Base-by-base conservation (phyloP, 2,797 vertebrate genomes). In the Carapus acus region DNA sequence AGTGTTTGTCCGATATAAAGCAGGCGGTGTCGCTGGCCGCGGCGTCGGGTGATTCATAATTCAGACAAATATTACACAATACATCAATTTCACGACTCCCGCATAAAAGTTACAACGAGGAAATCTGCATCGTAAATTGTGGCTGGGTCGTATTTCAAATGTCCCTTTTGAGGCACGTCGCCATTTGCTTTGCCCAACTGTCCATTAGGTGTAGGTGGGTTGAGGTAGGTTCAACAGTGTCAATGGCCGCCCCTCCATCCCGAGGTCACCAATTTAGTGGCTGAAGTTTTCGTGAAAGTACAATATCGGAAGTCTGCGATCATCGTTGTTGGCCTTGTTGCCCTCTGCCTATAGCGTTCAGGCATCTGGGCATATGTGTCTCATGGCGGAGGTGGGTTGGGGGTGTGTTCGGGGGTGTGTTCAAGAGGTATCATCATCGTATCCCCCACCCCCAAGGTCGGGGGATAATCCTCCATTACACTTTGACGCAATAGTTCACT, bases 41-140 rank as follows among this genome's bases (percentile, higher is more conserved):
- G 49, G 62, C n/a, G 34, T 0, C n/a, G 50, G 50, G 61, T 62
- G 73, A 82, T 78, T 74, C 65, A 81, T 79, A 74, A 78, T 73
- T 67, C 63, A 38, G 9, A 57, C 56, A 77, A 77, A 81, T 71
- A 78, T 78, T 67, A 74, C 52, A 49, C 68, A 61, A 81, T 77
- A 74, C 66, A 80, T 84, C 74, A 75, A 55, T 73, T 80, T 80
- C 76, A 75, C 65, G 17, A 62, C 71, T 52, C 63, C 5, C 24
- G 33, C 16, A 54, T 74, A 60, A 76, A 77, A 66, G 74, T 78
- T 71, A 73, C 65, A 54, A 62, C 60, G 7, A 66, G 53, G 54
- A 52, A 76, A 73, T 74, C 69, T 58, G 48, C 66, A 69, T 71
- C 63, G 65, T 81, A 78, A 81, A 77, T 39, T 65, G 49, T 2